Percentiles rank a stretch among this genome's conserved stretches.
Evolutionary conservation across 2,113 vertebrate species (phyloP).

Genomic region (Hiodon tergisus): DNA sequence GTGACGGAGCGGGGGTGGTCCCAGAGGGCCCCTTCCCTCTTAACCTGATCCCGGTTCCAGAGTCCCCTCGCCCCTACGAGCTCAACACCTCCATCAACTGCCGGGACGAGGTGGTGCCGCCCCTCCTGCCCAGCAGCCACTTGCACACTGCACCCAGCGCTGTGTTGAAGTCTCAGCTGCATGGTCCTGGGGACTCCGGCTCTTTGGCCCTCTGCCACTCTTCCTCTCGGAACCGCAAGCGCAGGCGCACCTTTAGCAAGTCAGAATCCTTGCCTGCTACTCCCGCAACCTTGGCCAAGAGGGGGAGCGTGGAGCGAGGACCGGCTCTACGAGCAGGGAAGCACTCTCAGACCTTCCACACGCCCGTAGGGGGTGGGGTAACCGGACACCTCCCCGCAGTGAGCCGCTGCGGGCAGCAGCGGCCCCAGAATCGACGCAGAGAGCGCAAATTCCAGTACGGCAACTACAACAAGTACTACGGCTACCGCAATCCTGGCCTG

Average conservation of each 20-base stretch:
- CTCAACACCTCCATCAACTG: conserved; percentile 85
- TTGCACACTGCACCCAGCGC: conserved; percentile 53
- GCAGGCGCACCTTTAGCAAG: conserved; percentile 68
- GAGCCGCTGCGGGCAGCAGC: conserved; percentile 19
- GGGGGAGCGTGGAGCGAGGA: conserved; percentile 35
- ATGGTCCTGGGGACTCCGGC: not conserved
- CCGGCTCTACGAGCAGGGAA: conserved; percentile 26
- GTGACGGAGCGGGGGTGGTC: conserved; percentile 13
- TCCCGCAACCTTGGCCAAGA: not conserved
- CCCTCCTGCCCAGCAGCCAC: conserved; percentile 58
- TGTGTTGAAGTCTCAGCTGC: conserved; percentile 20
- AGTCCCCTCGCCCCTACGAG: conserved; percentile 72
- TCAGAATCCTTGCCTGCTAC: conserved; percentile 35
- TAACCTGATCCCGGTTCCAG: not conserved
- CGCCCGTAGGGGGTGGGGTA: conserved; percentile 46
- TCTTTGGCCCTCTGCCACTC: conserved; percentile 13
- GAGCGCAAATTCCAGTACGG: conserved; percentile 69
- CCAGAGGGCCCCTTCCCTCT: conserved; percentile 22
- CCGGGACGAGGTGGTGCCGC: conserved; percentile 74
- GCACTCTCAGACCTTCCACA: conserved; percentile 50
- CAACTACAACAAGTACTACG: conserved; percentile 76
- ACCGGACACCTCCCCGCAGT: conserved; percentile 16
- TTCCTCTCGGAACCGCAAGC: conserved; percentile 58
- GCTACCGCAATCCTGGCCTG: conserved; percentile 66
- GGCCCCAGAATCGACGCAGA: conserved; percentile 26